phyloP scores from a whole-genome alignment of 2,888 invertebrate genomes.

The Mythimna ferrago region DNA sequence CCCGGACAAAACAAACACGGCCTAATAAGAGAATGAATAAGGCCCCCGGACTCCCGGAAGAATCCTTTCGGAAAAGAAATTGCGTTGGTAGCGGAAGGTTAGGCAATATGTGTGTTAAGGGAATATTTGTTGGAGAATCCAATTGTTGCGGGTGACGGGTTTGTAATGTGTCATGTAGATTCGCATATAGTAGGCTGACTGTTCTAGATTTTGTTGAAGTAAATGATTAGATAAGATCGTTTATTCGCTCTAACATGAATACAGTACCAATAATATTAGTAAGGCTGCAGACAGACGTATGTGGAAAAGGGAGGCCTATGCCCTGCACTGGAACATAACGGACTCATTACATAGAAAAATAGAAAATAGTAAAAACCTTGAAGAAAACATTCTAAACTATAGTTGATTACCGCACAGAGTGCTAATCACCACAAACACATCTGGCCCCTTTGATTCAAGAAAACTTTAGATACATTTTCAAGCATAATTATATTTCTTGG shows the following conservation, averaged over 20 bases:
- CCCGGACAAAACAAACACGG: slow-evolving; percentile 84
- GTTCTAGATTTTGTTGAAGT: not conserved
- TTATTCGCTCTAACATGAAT: too few species aligned
- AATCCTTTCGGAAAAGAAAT: slow-evolving; percentile 74
- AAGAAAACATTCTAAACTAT: too few species aligned
- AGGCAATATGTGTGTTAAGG: slow-evolving; percentile 61
- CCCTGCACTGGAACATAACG: too few species aligned
- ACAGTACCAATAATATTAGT: too few species aligned
- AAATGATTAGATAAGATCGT: too few species aligned
- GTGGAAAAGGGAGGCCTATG: too few species aligned
- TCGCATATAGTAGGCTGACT: not conserved
- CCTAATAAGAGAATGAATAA: slow-evolving; percentile 80
- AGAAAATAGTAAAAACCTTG: too few species aligned
- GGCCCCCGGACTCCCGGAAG: slow-evolving; percentile 67
- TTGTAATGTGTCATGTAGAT: not conserved
- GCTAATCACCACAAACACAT: not conserved
- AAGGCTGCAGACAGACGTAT: too few species aligned
- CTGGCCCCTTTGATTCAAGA: not conserved
- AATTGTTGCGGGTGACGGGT: slow-evolving; percentile 35
- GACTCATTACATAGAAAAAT: too few species aligned
- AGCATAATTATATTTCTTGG: too few species aligned
- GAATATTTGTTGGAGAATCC: slow-evolving; percentile 47
- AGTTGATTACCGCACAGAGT: too few species aligned
- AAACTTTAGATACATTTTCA: not conserved
- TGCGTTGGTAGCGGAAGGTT: slow-evolving; percentile 52